Conservation (phyloP, 2,797 vertebrate species). For the Enteromius paludinosus region DNA sequence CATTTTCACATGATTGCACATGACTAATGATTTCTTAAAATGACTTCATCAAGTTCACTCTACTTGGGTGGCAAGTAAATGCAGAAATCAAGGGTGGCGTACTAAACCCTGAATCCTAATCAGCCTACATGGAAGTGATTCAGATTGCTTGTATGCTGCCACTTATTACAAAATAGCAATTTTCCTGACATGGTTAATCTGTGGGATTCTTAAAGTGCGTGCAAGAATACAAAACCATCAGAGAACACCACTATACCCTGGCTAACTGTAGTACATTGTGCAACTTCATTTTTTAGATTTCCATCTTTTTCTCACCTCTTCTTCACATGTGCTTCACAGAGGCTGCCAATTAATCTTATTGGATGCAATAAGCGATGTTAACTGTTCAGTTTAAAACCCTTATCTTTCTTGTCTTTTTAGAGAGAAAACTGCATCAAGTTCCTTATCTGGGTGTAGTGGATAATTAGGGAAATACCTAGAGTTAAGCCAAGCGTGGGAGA, state of each 20-base stretch:
- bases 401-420: constrained; percentile 28
- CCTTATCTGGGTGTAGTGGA: constrained; percentile 63
- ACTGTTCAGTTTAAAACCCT: constrained; percentile 26
- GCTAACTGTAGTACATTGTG: too few species aligned
- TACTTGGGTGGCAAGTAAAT: neutral
- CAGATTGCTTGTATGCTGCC: neutral
- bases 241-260: neutral
- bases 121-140: neutral
- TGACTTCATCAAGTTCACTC: neutral
- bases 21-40: neutral
- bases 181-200: neutral
- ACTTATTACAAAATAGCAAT: neutral
- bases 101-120: neutral
- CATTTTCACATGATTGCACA: neutral
- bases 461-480: constrained; percentile 82
- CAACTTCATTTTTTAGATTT: neutral
- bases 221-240: neutral
- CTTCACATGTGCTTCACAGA: neutral
- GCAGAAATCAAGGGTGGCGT: neutral
- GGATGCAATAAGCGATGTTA: constrained; percentile 27
- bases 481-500: constrained; percentile 76
- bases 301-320: constrained; percentile 24
- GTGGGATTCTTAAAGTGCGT: neutral
- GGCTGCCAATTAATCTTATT: constrained; percentile 21
- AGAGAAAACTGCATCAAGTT: constrained; percentile 27